Evolutionary conservation across 2,888 invertebrate species (phyloP).

Genomic region (Xanthostigma xanthostigma): DNA sequence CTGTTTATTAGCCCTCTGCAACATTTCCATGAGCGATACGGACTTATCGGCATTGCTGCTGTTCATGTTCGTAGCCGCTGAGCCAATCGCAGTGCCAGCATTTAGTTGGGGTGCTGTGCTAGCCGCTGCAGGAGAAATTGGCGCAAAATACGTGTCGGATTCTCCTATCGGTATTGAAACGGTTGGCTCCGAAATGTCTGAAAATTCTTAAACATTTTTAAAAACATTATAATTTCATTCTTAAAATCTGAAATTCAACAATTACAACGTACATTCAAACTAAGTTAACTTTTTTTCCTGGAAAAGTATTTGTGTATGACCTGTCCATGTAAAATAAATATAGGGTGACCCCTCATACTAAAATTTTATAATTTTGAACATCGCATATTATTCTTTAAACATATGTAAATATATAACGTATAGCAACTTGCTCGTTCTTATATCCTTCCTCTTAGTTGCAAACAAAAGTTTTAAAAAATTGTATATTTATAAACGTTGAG

Average conservation of each 20-base stretch:
- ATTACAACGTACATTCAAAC: background rate
- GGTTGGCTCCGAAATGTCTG: slow-evolving; percentile 30
- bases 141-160: slow-evolving; percentile 50
- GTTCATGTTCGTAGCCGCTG: slow-evolving; percentile 21
- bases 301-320: too few relatives aligned
- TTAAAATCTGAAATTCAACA: background rate
- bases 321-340: too few relatives aligned
- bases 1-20: slow-evolving; percentile 48
- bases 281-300: background rate
- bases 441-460: too few relatives aligned
- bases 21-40: slow-evolving; percentile 45
- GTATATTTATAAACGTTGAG: too few relatives aligned
- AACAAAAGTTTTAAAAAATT: too few relatives aligned
- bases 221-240: background rate
- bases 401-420: too few relatives aligned
- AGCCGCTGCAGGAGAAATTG: slow-evolving; percentile 48
- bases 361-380: too few relatives aligned
- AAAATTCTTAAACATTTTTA: slow-evolving; percentile 5
- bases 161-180: slow-evolving; percentile 29
- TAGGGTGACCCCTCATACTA: too few relatives aligned
- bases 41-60: slow-evolving; percentile 10
- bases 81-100: slow-evolving; percentile 7
- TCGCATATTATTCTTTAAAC: too few relatives aligned
- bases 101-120: slow-evolving; percentile 20
- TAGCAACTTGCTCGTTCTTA: too few relatives aligned